These are phyloP conservation scores for Smittia sp. DNA, from an alignment of 2,888 invertebrate genomes.

Conservation along the genomic window DNA sequence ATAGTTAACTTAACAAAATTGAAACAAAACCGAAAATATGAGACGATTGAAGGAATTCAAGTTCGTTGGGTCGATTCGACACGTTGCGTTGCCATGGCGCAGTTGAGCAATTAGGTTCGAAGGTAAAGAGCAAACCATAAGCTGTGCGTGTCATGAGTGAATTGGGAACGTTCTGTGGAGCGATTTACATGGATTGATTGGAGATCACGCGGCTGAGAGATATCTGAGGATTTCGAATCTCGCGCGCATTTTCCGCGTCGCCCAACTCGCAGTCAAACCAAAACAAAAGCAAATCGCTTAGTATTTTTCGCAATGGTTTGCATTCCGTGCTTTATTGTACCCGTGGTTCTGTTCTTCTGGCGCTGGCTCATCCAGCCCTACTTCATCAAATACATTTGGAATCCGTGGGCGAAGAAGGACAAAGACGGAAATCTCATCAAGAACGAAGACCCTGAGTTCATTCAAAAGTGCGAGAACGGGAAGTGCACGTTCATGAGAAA, in stretches of 20 bases:
- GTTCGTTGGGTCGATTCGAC: too few species aligned
- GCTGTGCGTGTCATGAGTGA: too few species aligned
- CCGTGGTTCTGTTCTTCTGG: background rate
- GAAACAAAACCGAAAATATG: slow-evolving; percentile 40
- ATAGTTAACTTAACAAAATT: slow-evolving; percentile 49
- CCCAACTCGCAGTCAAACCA: too few species aligned
- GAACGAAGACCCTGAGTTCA: slow-evolving; percentile 12
- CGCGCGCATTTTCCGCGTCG: too few species aligned
- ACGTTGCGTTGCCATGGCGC: too few species aligned
- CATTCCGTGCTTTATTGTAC: slow-evolving; percentile 25
- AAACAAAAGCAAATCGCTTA: too few species aligned
- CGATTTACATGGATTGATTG: too few species aligned
- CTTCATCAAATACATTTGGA: slow-evolving; percentile 31
- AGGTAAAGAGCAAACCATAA: too few species aligned
- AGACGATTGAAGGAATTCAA: slow-evolving; percentile 37
- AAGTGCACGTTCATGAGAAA: slow-evolving; percentile 25
- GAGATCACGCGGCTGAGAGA: too few species aligned
- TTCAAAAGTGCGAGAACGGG: slow-evolving; percentile 21
- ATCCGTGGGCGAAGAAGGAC: slow-evolving; percentile 35
- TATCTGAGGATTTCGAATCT: too few species aligned
- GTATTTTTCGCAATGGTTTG: slow-evolving; percentile 35
- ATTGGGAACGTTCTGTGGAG: too few species aligned
- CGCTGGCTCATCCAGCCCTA: slow-evolving; percentile 21
- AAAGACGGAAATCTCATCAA: slow-evolving; percentile 20
- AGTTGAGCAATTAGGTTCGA: too few species aligned